Evolutionary conservation across 1,140 invertebrate genomes (phyloP), one percentile per base, ranked within the genome.

Genomic region (Chrysopa pallens): DNA sequence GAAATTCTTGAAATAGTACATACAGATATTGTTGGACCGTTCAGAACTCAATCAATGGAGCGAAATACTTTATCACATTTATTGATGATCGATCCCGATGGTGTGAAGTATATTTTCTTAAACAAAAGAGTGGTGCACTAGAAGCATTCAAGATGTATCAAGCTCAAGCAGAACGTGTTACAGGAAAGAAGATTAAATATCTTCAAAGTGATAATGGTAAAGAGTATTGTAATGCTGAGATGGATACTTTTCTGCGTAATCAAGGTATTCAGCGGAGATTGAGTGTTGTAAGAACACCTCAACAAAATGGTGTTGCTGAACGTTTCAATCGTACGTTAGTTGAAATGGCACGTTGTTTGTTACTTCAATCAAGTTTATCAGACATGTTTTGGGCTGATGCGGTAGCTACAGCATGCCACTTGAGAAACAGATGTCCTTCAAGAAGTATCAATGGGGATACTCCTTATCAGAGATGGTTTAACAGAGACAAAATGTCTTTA

Each of bases 291-390:
- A 54, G 61, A 37, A 51, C 56, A 12, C 56, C 59, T 4, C 45
- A 63, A 46, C 52, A 58, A 46, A 64, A 64, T 47, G 59, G 55
- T 8, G 36, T 50, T 12, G 49, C 48, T 7, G 58, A 48, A 43
- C 40, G 55, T 23, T 42, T 42, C 13, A 58, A 55, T 39, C 27
- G 50, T 23, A 53, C 48, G 6, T 41, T 57, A 9, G 23, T 53
- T 4, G 48, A 54, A 36, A 46, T 43, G 38, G 52, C 50, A 8
- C 42, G 51, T 11, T 47, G 48, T 46, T 42, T 55, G 39, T 23
- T 57, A 12, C 37, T 38, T 15, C 27, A 52, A 15, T 37, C 44
- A 6, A 40, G 38, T 8, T 23, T 44, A 15, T 31, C 38, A 9
- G 8, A 39, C 23, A n/a, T 14, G 15, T 53, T 51, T 42, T 54